These are phyloP conservation scores for Palythoa caribaeorum DNA, from an alignment of 92 coral and sea anemone genomes.

Conservation along the genomic window DNA sequence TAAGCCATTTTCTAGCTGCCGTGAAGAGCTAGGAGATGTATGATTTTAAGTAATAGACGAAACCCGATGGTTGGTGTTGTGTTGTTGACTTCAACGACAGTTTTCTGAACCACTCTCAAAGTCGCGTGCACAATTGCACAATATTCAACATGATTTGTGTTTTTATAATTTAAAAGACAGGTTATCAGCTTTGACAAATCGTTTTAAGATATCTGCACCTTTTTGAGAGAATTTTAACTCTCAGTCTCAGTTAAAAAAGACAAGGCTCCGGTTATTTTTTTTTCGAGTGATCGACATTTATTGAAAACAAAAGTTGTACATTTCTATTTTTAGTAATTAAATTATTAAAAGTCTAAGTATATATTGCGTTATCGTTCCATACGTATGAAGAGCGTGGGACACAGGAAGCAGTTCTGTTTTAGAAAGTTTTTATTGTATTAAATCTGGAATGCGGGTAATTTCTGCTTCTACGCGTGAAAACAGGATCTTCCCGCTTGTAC, in stretches of 20 bases:
- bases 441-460: slow-evolving; percentile 31
- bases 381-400: background rate
- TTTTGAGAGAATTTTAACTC: background rate
- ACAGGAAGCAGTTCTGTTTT: slow-evolving; percentile 32
- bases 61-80: background rate
- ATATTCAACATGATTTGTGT: background rate
- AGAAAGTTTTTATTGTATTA: slow-evolving; percentile 14
- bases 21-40: background rate
- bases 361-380: slow-evolving; percentile 9
- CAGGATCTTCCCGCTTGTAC: too few species aligned
- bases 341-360: background rate
- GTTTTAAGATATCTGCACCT: background rate
- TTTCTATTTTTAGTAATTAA: slow-evolving; percentile 13
- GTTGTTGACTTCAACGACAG: background rate
- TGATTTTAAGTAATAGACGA: background rate
- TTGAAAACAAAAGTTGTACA: background rate
- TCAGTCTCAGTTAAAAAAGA: background rate
- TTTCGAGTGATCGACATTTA: background rate
- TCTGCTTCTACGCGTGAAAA: background rate
- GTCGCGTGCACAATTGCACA: background rate
- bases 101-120: background rate
- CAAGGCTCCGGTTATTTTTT: background rate
- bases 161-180: background rate
- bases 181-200: background rate
- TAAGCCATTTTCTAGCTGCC: background rate